Evolutionary conservation across 2,888 invertebrate species (phyloP).

Genomic region (Eristalis pertinax): DNA sequence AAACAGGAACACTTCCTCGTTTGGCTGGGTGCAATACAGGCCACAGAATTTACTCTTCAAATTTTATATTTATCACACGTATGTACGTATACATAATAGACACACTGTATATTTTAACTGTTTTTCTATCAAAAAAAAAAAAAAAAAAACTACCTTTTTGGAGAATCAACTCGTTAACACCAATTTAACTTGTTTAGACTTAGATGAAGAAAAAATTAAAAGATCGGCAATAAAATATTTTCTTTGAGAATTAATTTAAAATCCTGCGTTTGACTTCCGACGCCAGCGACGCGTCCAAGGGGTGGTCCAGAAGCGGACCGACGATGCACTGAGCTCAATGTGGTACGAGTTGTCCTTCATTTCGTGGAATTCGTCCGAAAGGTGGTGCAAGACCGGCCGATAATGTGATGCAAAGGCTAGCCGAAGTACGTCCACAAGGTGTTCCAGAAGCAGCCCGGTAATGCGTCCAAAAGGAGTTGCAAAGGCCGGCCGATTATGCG

Average conservation of each 20-base stretch:
- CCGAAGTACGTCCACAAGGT: no score
- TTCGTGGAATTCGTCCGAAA: no score
- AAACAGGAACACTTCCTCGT: constrained; percentile 5
- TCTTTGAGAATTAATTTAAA: constrained; percentile 24
- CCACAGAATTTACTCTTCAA: constrained; percentile 51
- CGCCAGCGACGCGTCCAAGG: no score
- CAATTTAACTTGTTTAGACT: constrained; percentile 33
- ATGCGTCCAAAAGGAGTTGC: no score
- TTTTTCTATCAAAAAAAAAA: constrained; percentile 43
- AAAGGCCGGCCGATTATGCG: no score
- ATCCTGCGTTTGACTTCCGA: not conserved
- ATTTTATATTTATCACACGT: constrained; percentile 38
- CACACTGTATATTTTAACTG: constrained; percentile 33
- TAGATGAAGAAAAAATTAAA: constrained; percentile 23
- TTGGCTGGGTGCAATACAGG: constrained; percentile 66
- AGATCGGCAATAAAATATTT: constrained; percentile 55
- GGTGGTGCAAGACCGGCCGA: no score
- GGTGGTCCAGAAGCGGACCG: no score
- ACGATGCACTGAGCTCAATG: no score
- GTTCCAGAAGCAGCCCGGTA: no score
- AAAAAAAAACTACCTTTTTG: not conserved
- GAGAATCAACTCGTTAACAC: constrained; percentile 24
- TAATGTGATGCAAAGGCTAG: no score
- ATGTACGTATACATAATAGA: constrained; percentile 19
- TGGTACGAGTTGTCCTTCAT: no score